Evolutionary conservation across 2,113 vertebrate species (phyloP).

Genomic region (Delphinus delphis): DNA sequence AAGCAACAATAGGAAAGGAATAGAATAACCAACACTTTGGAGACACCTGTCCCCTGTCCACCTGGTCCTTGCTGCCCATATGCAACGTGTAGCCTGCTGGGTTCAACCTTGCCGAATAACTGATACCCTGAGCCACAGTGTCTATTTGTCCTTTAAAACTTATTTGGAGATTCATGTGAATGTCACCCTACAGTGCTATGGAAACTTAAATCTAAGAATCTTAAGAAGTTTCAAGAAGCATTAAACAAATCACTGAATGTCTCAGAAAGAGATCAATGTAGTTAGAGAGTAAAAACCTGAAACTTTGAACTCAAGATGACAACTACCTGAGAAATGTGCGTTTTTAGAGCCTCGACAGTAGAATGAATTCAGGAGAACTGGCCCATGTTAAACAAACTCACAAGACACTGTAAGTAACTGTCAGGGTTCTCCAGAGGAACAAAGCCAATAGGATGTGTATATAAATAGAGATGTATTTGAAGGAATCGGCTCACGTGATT

Average conservation of each 20-base stretch:
- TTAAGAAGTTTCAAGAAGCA: conserved; percentile 30
- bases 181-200: background rate
- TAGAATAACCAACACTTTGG: background rate
- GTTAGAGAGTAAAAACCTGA: background rate
- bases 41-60: background rate
- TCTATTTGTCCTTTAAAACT: background rate
- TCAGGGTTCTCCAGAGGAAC: background rate
- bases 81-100: background rate
- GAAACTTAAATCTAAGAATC: background rate
- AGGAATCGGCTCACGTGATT: background rate
- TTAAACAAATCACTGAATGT: conserved; percentile 37
- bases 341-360: background rate
- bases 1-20: background rate
- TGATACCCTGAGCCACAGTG: background rate
- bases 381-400: conserved; percentile 41
- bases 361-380: conserved; percentile 16
- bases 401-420: background rate
- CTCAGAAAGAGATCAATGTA: background rate
- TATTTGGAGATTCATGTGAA: background rate
- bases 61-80: background rate
- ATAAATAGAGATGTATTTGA: background rate
- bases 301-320: conserved; percentile 41
- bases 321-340: background rate
- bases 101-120: background rate
- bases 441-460: background rate